Base-by-base conservation (phyloP, 2,797 vertebrate genomes). In the Erithacus rubecula region DNA sequence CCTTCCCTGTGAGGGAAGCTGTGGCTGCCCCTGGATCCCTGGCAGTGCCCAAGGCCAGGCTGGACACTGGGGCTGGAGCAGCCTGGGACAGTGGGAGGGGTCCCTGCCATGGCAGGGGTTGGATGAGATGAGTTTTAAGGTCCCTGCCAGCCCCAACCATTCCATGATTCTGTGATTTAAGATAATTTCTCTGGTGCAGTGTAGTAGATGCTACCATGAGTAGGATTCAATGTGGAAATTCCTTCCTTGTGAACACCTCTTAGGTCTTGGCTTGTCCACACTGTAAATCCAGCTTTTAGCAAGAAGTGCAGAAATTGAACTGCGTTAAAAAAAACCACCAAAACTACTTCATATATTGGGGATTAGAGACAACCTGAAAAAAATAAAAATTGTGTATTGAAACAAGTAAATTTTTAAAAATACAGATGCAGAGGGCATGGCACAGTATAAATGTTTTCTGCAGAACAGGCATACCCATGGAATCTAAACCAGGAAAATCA, bases 311-410 rank as follows among this genome's bases (percentile, higher is more conserved):
- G 64, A 60, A 91, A 71, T 1, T 13, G 27, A 91, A 10, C 17
- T 47, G 36, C 20, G 15, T 34, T 2, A 22, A 2, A 52, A 55
- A 62, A 30, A 15, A 36, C 5, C 7, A 30, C 17, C 30, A 52
- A 62, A 22, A 0, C 1, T 9, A 11, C 3, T 62, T 62, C 19
- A 43, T 27, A 34, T 47, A 0, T 0, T 78, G 12, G 15, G 21
- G 15, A 52, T 34, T 44, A 46, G 15, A 69, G 46, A 53, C 3
- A 27, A 51, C n/a, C 12, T 69, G 32, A 16, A 20, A 44, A 84
- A 68, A 34, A 16, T 14, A 68, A 56, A 77, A 71, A 11, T 7
- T 5, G 6, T 69, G 3, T 8, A 41, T 24, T 15, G 49, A 75
- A 87, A 26, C 6, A 56, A 71, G 37, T 26, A 3, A 10, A 2